These are phyloP conservation scores for Brachyhypopomus gauderio DNA, from an alignment of 2,113 vertebrate species.

Conservation along the genomic window DNA sequence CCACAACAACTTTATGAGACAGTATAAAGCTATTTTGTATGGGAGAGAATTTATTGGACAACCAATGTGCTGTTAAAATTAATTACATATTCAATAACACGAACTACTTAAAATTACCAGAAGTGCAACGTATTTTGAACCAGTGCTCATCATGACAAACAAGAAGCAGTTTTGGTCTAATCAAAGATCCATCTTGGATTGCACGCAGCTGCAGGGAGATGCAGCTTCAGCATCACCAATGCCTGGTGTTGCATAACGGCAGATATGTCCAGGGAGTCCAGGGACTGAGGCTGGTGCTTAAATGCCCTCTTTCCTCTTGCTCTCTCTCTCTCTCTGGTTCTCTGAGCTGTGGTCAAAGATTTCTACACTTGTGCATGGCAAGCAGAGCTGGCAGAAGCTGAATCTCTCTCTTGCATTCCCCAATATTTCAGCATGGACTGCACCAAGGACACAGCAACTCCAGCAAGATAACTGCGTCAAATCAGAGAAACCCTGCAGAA, in stretches of 20 bases:
- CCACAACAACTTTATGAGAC: no score
- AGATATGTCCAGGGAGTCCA: slow-evolving; percentile 39
- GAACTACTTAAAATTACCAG: background rate
- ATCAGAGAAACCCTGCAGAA: background rate
- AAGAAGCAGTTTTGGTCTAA: background rate
- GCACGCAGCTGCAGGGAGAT: background rate
- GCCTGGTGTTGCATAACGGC: slow-evolving; percentile 22
- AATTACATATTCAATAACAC: background rate
- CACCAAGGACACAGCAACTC: slow-evolving; percentile 44
- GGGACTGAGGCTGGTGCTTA: slow-evolving; percentile 24
- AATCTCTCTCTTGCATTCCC: slow-evolving; percentile 19
- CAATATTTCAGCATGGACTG: slow-evolving; percentile 31
- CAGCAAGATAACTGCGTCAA: slow-evolving; percentile 28
- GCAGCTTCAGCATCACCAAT: slow-evolving; percentile 13
- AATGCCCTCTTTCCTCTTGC: slow-evolving; percentile 24
- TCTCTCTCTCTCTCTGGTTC: slow-evolving; percentile 34
- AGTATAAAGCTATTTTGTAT: background rate
- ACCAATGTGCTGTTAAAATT: background rate
- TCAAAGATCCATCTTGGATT: background rate
- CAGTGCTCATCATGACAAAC: background rate
- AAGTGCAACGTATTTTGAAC: background rate
- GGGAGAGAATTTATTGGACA: background rate
- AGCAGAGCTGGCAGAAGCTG: slow-evolving; percentile 5
- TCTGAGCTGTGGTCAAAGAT: slow-evolving; percentile 33
- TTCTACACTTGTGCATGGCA: slow-evolving; percentile 28